These are phyloP conservation scores for Elephas maximus DNA, from an alignment of 2,113 vertebrate genomes.

Conservation along the genomic window DNA sequence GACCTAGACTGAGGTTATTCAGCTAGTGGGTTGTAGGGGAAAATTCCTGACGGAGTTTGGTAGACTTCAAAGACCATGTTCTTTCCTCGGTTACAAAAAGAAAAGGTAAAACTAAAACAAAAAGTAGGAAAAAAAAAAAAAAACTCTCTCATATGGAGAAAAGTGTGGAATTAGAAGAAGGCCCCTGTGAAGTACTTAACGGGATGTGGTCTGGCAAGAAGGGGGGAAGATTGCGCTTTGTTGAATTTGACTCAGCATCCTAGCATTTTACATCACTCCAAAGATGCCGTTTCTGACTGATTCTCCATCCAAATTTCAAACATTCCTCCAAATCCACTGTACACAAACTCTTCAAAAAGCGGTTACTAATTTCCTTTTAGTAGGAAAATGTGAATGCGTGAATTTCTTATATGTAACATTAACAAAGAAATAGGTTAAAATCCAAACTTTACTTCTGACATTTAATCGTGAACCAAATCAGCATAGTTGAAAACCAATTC, in stretches of 20 bases:
- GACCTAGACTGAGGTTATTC: background rate
- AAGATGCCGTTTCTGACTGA: background rate
- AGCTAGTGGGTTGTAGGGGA: background rate
- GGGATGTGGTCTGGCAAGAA: background rate
- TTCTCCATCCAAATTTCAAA: background rate
- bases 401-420: background rate
- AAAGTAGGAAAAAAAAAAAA: background rate
- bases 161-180: background rate
- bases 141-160: background rate
- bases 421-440: conserved; percentile 19
- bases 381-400: background rate
- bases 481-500: background rate
- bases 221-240: background rate
- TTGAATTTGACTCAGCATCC: background rate
- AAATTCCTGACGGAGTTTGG: background rate
- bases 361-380: background rate
- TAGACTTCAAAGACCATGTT: background rate
- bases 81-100: background rate
- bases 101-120: background rate
- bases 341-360: background rate
- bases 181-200: background rate
- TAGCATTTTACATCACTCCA: background rate
- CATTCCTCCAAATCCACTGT: background rate
- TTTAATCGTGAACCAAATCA: background rate
- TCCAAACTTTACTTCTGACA: background rate